phyloP scores from a whole-genome alignment of 1,140 invertebrate species.

The Ephestia elutella region DNA sequence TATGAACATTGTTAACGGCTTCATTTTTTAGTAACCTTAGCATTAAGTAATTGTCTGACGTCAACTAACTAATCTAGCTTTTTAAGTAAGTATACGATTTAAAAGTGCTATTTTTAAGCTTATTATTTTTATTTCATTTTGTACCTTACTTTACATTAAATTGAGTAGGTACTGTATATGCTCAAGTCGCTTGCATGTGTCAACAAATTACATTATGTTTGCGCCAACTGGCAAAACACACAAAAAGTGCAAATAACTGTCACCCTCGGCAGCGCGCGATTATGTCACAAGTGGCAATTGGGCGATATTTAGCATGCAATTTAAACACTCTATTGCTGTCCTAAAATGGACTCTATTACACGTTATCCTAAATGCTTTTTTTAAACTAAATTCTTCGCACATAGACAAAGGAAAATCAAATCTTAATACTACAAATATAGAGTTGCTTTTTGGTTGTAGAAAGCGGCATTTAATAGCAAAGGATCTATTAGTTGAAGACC shows the following conservation, averaged over 20 bases:
- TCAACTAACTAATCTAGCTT: no score
- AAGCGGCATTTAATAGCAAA: background rate
- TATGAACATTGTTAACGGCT: no score
- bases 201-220: conserved; percentile 48
- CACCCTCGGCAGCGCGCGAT: conserved; percentile 36
- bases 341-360: background rate
- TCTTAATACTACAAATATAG: no score
- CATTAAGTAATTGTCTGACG: no score
- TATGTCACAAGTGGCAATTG: conserved; percentile 55
- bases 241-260: conserved; percentile 48
- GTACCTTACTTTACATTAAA: no score
- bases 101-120: no score
- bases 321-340: conserved; percentile 9
- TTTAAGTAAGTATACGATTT: no score
- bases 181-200: conserved; percentile 20
- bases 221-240: conserved; percentile 48
- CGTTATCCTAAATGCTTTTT: background rate
- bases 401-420: no score
- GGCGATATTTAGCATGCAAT: conserved; percentile 32
- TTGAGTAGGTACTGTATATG: no score
- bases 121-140: no score
- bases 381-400: background rate
- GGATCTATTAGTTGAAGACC: conserved; percentile 21
- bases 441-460: no score
- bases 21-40: no score